phyloP scores from a whole-genome alignment of 2,888 invertebrate species.

The Ochropleura plecta region DNA sequence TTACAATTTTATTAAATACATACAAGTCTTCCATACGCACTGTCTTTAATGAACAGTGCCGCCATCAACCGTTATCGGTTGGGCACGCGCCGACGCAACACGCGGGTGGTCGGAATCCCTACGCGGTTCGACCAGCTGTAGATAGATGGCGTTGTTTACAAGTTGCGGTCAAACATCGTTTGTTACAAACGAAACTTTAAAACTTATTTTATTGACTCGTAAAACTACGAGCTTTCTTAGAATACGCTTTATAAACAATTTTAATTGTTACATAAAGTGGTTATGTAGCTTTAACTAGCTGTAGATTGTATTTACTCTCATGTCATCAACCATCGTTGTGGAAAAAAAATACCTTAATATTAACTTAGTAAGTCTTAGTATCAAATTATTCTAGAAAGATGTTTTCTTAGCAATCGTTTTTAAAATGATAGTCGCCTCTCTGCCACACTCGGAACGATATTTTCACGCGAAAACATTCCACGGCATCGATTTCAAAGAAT shows the following conservation, averaged over 20 bases:
- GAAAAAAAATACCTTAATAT: neutral
- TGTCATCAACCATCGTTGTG: neutral
- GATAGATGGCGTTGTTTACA: constrained; percentile 82
- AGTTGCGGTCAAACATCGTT: constrained; percentile 52
- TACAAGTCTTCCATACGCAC: neutral
- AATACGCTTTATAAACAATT: constrained; percentile 54
- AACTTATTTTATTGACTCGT: constrained; percentile 67
- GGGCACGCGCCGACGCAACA: constrained; percentile 52
- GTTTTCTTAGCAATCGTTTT: neutral
- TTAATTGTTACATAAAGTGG: constrained; percentile 51
- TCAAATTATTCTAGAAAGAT: neutral
- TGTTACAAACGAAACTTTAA: constrained; percentile 50
- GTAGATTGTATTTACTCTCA: constrained; percentile 4
- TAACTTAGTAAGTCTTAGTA: too few species aligned
- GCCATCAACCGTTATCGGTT: constrained; percentile 42
- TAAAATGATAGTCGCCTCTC: neutral
- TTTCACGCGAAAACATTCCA: neutral
- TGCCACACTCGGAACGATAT: neutral
- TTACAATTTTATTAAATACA: neutral
- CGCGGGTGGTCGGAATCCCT: constrained; percentile 74
- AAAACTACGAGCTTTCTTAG: constrained; percentile 64
- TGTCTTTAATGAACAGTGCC: constrained; percentile 10
- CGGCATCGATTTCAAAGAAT: constrained; percentile 16
- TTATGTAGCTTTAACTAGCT: constrained; percentile 7
- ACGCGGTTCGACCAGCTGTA: constrained; percentile 75